Conservation (phyloP, 2,113 vertebrate species). For the Otus sunia region DNA sequence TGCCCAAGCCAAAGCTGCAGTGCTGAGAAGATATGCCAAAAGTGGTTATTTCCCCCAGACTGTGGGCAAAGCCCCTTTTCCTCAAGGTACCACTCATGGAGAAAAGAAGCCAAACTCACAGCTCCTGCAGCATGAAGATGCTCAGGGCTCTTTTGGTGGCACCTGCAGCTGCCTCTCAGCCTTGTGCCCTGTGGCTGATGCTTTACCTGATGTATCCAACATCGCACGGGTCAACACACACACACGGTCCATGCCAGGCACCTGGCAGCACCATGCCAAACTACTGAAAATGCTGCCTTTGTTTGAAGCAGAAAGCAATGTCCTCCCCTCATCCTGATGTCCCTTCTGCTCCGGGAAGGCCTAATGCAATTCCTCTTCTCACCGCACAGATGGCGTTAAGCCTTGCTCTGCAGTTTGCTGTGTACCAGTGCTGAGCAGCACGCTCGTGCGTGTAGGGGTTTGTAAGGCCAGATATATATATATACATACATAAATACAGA, state of each 20-base stretch:
- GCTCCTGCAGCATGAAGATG: background rate
- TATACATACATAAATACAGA: rapidly evolving
- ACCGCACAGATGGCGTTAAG: background rate
- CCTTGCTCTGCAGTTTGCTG: background rate
- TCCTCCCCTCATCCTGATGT: background rate
- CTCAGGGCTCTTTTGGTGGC: background rate
- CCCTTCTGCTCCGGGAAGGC: background rate
- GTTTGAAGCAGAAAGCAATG: background rate
- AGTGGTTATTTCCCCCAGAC: background rate
- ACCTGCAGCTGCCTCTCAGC: background rate
- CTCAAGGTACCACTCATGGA: background rate
- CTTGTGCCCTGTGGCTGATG: background rate
- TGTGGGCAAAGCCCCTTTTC: background rate
- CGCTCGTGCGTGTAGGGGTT: rapidly evolving
- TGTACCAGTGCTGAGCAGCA: background rate
- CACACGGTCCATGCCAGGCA: rapidly evolving
- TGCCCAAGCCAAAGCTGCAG: background rate
- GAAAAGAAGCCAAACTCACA: background rate
- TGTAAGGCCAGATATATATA: background rate
- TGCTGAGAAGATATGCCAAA: background rate
- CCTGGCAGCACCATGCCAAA: background rate
- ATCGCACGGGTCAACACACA: background rate
- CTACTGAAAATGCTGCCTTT: background rate
- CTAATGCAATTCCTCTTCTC: background rate
- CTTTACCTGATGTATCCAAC: background rate